Percentiles rank a stretch among this genome's conserved stretches.
phyloP scores from a whole-genome alignment of 2,113 vertebrate genomes.

The Pimephales promelas region DNA sequence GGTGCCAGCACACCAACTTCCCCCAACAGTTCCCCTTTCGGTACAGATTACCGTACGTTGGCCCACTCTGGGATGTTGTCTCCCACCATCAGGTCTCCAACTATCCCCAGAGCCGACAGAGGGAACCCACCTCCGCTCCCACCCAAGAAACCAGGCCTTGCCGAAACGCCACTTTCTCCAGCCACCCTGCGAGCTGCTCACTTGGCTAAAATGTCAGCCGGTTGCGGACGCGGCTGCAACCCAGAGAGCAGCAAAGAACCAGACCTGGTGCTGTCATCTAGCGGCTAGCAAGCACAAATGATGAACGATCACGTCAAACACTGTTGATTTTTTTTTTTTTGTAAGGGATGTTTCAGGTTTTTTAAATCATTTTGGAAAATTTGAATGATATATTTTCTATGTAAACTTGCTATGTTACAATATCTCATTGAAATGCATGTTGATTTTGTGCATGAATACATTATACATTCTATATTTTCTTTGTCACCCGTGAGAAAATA shows the following conservation, averaged over 20 bases:
- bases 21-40: conserved; percentile 89
- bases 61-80: conserved; percentile 75
- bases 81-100: conserved; percentile 88
- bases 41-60: conserved; percentile 91
- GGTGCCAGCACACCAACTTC: conserved; percentile 72
- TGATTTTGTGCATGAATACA: neutral
- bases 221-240: conserved; percentile 78
- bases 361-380: neutral
- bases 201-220: conserved; percentile 76
- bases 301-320: conserved; percentile 53
- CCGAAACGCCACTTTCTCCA: conserved; percentile 83
- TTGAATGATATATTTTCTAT: neutral
- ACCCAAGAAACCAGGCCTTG: conserved; percentile 91
- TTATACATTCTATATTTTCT: neutral
- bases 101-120: conserved; percentile 86
- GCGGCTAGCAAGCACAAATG: conserved; percentile 71
- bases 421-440: neutral
- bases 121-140: conserved; percentile 95
- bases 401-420: neutral
- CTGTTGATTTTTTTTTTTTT: conserved; percentile 26
- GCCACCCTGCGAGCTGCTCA: conserved; percentile 73
- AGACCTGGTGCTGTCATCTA: conserved; percentile 87
- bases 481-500: neutral
- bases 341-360: neutral
- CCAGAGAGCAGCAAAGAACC: conserved; percentile 87